Conservation (phyloP, 2,797 vertebrate genomes). For the Microctenopoma steveboyesi region DNA sequence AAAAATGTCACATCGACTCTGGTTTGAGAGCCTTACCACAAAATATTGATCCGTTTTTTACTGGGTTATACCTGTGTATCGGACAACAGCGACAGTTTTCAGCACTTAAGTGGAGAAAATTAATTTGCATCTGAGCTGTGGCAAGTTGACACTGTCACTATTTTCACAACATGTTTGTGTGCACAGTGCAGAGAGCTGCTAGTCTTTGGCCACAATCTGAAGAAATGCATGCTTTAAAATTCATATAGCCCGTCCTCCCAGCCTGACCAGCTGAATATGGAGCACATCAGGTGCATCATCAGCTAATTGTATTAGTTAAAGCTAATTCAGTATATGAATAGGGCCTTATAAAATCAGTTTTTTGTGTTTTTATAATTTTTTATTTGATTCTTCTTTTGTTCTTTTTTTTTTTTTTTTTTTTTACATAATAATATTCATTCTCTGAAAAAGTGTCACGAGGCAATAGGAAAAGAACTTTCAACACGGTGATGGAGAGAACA, state of each 20-base stretch:
- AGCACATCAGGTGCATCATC: background rate
- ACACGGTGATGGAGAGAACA: too few species aligned
- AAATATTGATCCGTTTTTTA: slow-evolving; percentile 27
- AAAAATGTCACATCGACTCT: background rate
- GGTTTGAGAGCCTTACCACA: slow-evolving; percentile 2
- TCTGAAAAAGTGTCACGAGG: too few species aligned
- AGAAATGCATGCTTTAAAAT: background rate
- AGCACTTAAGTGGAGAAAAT: slow-evolving; percentile 42
- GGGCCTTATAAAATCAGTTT: too few species aligned
- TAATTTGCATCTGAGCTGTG: slow-evolving; percentile 32
- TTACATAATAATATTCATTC: too few species aligned
- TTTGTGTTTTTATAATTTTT: too few species aligned
- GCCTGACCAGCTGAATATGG: background rate
- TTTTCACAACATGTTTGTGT: background rate
- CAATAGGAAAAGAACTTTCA: too few species aligned
- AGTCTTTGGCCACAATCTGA: background rate
- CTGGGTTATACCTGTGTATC: slow-evolving; percentile 16
- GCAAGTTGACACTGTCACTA: slow-evolving; percentile 37
- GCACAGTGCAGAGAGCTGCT: background rate
- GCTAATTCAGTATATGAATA: too few species aligned
- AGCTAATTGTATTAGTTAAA: background rate
- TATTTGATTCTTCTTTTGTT: too few species aligned
- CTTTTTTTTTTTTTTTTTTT: too few species aligned
- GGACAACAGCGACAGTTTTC: slow-evolving; percentile 31
- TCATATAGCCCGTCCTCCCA: background rate